Evolutionary conservation across 2,888 invertebrate species (phyloP), one percentile per base, ranked within the genome.

Genomic region (Ophion slaviceki): DNA sequence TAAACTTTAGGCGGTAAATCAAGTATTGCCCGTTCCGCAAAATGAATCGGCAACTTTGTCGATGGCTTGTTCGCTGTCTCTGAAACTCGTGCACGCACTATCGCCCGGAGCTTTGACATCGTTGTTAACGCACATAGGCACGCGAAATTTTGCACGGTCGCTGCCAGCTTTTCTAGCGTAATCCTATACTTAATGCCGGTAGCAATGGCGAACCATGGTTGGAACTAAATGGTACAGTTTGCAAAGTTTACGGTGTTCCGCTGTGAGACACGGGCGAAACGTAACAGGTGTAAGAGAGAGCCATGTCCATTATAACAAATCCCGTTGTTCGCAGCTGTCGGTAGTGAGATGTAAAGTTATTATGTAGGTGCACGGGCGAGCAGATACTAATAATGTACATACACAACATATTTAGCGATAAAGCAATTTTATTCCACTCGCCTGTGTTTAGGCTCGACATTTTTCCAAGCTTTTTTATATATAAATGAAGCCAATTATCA

Each of bases 121-220:
- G 17, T 57, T 66, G 36, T 76, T 76, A 74, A 74, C 74, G 24
- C 74, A 76, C 36, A 45, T 8, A 57, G 66, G n/a, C 17, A 40
- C 11, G 28, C 17, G 8, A 67, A 77, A 77, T 40, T 77, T 77
- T 68, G 57, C 36, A 10, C 24, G 59, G 57, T 68, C 67, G 64
- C 45, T 24, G 28, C 68, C 61, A 82, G 57, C 68, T 47, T 75
- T 36, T 84, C 84, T 77, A 53, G 59, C 66, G 67, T 89, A 88
- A 88, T 88, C 84, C 86, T 32, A 70, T 77, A 86, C 80, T 87
- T 88, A 89, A 88, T 88, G 79, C 76, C 62, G 53, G 28, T 36
- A 67, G 74, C 85, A 84, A 86, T 77, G 87, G 74, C 82, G 77
- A 87, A 24, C 24, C 2, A 24, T 24, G 24, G 24, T 24, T 24